Evolutionary conservation across 1,140 invertebrate species (phyloP), one percentile per base, ranked within the genome.

Genomic region (Temnothorax curvispinosus): DNA sequence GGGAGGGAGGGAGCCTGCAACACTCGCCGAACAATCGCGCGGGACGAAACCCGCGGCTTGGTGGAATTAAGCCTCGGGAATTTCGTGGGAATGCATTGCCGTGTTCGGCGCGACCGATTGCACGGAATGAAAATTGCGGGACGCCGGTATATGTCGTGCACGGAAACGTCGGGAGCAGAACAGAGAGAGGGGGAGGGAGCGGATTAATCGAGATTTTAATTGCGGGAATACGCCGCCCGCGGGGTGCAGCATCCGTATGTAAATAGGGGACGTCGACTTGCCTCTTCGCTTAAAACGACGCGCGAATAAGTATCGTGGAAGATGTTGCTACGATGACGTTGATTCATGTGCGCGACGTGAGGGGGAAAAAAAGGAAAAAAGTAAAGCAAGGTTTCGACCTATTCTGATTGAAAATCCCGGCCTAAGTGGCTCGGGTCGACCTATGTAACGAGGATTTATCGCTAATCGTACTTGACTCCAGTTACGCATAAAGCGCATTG

Each of bases 371-470:
- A 0, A n/a, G 11, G 38, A 5, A 21, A 21, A n/a, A 50, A 87
- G 21, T 32, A 44, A 32, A 72, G 35, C 47, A 27, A 54, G 44
- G 47, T 75, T 75, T 47, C 21, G 72, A 85, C 18, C 64, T 27
- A 38, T 41, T 7, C 32, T 71, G 38, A 89, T 88, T 74, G 54
- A 80, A 89, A 86, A 74, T 80, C 74, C n/a, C 77, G 11, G 38
- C 35, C 32, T 60, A 13, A 44, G 50, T 69, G 50, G 27, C 47
- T 67, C 41, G 54, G 15, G 38, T 60, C 58, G 76, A 58, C 75
- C 87, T 88, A 71, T 54, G 86, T 85, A 90, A 90, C 74, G 62
- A 90, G 80, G 56, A 90, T 90, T 90, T 90, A 90, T 90, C 85
- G 80, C 44, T 58, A 75, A 81, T 67, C 56, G 52, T 75, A 87